Base-by-base conservation (phyloP, 2,113 vertebrate genomes). In the Morone chrysops region DNA sequence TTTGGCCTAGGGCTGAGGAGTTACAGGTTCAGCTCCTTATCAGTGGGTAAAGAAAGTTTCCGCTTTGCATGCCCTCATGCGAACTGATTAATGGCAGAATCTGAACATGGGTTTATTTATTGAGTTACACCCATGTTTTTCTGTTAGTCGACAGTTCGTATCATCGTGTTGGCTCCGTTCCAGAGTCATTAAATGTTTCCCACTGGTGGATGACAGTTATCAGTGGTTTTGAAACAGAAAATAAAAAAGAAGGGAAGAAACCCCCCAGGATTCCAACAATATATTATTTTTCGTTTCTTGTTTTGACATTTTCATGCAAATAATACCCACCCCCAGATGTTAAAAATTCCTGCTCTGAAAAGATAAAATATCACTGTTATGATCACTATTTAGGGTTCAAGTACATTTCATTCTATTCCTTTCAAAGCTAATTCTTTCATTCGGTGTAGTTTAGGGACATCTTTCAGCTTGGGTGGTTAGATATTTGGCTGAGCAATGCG, bases 221-320 rank as follows among this genome's bases (percentile, higher is more conserved):
- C n/a, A 43, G 12, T 67, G 56, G 18, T 76, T 71, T 60, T 51
- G 25, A 59, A 66, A 60, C 66, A 40, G 51, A 10, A 70, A 41
- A 38, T 48, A 13, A 12, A 31, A 50, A 63, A 60, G n/a, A 13
- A 31, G 14, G 10, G 14, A 48, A 66, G 50, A 70, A 75, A 41
- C 14, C 68, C 36, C 36, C 4, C 38, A 77, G 8, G 62, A 70
- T 62, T 1, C 41, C 65, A 54, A 70, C 45, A 38, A 62, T 69
- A 69, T 54, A 16, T 51, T 47, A 50, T 16, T 50, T 20, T 51
- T 36, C 1, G 25, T 70, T 47, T 82, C 41, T 75, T 67, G 25
- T 82, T 84, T 79, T 70, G 67, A 80, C 70, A 50, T 73, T 75
- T 89, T 22, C n/a, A 53, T 57, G 69, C 2, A 8, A 68, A 59